phyloP scores from a whole-genome alignment of 53 echinoderm and acorn worm genomes.

The Zoroaster sp. region DNA sequence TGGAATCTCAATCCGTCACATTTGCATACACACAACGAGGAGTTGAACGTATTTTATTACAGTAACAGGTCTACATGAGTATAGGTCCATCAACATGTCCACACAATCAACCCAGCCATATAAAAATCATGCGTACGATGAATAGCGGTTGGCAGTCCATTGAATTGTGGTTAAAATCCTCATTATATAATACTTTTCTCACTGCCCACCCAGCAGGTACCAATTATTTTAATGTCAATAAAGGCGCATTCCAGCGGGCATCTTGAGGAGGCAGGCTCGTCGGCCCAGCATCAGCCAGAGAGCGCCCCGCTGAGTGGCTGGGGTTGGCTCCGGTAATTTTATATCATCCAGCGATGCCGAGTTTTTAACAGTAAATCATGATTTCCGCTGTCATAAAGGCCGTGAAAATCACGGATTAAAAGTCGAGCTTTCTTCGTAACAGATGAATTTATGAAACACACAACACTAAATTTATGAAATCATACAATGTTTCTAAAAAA shows the following conservation, averaged over 20 bases:
- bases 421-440: neutral
- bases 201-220: conserved; percentile 44
- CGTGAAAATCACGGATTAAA: neutral
- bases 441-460: neutral
- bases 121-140: conserved; percentile 39
- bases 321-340: neutral
- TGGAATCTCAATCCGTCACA: neutral
- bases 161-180: conserved; percentile 52
- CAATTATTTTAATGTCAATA: conserved; percentile 63
- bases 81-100: neutral
- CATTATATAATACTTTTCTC: conserved; percentile 58
- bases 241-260: conserved; percentile 35
- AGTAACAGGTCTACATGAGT: conserved; percentile 15
- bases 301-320: neutral
- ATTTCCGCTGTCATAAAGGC: neutral
- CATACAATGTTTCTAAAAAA: too few species aligned
- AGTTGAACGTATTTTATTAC: neutral
- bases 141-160: neutral
- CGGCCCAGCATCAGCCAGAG: neutral
- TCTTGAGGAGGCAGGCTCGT: neutral
- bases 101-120: neutral
- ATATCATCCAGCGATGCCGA: neutral
- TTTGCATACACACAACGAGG: neutral
- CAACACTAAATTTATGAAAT: too few species aligned
- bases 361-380: conserved; percentile 32